Evolutionary conservation across 2,888 invertebrate species (phyloP).

Genomic region (Stenurella melanura): DNA sequence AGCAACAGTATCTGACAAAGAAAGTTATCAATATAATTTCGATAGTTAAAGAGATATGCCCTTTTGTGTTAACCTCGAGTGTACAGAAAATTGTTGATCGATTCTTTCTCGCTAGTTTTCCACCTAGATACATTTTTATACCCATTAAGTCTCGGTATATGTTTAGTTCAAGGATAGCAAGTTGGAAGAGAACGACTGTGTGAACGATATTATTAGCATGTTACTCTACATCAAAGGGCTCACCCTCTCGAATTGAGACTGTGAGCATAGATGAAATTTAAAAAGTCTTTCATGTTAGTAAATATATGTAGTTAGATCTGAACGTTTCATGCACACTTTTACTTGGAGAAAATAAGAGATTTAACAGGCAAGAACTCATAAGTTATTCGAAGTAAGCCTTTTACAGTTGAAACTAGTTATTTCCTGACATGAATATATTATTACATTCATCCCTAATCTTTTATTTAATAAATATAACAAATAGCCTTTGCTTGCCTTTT

Average conservation of each 20-base stretch:
- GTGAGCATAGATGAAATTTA: not conserved
- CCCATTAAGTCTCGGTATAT: not conserved
- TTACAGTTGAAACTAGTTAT: too few species aligned
- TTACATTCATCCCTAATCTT: too few species aligned
- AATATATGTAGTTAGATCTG: not conserved
- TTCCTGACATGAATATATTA: too few species aligned
- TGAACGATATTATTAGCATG: slow-evolving; percentile 3
- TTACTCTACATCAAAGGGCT: slow-evolving; percentile 2
- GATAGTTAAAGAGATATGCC: too few species aligned
- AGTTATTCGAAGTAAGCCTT: not conserved
- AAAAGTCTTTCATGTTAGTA: slow-evolving; percentile 11
- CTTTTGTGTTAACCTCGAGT: too few species aligned
- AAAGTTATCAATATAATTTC: too few species aligned
- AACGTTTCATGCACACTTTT: not conserved
- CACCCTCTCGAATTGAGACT: not conserved
- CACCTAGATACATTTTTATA: not conserved
- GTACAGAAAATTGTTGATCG: too few species aligned
- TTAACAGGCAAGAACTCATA: not conserved
- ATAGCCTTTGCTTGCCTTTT: too few species aligned
- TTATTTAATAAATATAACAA: too few species aligned
- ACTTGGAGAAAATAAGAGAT: not conserved
- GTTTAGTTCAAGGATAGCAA: not conserved
- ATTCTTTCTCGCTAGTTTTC: too few species aligned
- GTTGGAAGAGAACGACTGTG: not conserved
- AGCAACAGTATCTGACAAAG: too few species aligned